Base-by-base conservation (phyloP, 2,113 vertebrate species). In the Procavia capensis region DNA sequence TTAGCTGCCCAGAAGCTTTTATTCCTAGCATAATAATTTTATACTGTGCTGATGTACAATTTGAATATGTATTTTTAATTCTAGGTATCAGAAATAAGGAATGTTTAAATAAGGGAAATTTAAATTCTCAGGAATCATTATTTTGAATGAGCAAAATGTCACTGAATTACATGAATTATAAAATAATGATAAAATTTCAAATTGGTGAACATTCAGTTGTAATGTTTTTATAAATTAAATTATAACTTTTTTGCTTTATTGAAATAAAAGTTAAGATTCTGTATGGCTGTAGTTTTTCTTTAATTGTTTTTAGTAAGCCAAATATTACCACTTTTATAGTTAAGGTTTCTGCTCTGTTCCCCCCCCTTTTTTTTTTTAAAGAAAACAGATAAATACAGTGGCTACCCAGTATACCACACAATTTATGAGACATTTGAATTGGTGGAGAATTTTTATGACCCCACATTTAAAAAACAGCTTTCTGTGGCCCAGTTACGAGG, bases 351-450 rank as follows among this genome's bases (percentile, higher is more conserved):
- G 95, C 34, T 98, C 93, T 85, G 36, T 59, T 27, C 39, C 36
- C 24, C 36, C 43, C 11, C 5, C 57, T 74, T 47, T n/a, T 96
- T 64, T 25, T 27, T 19, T 54, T n/a, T 68, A 57, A 95, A 99
- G 99, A 99, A 99, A 98, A 98, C 98, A 11, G 99, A 99, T 95
- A 98, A 98, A 45, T 99, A 99, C 98, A 99, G 99, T 98, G 99
- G 96, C 96, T 99, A 99, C 86, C 99, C 99, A 0, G 98, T 99
- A 63, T 99, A 99, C 95, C 99, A 99, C 98, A 99, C 99, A 4
- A 98, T 99, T 41, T 99, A 99, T 5, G 99, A 99, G 97, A 99
- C 99, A 1, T 99, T 99, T 79, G 99, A 99, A 96, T 81, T 99
- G 80, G 99, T 99, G 97, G 98, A 99, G 87, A 98, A 93, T 24